Evolutionary conservation across 2,113 vertebrate genomes (phyloP).

Genomic region (Riparia riparia): DNA sequence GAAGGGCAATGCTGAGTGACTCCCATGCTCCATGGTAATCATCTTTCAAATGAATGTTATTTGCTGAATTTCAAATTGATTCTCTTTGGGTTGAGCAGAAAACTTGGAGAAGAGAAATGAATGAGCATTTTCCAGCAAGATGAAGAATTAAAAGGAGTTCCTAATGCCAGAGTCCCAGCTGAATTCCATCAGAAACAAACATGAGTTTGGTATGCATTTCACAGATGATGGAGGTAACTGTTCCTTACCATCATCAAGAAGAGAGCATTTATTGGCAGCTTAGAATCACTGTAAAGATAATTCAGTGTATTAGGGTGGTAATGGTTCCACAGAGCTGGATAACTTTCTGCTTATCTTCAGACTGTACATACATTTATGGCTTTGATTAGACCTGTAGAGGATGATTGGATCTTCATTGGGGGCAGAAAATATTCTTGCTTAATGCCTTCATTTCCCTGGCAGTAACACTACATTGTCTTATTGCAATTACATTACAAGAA

Average conservation of each 20-base stretch:
- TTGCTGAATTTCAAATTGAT: slow-evolving; percentile 37
- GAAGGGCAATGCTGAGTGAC: not conserved
- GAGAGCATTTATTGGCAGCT: not conserved
- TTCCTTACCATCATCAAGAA: slow-evolving; percentile 19
- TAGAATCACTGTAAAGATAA: not conserved
- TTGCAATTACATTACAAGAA: not conserved
- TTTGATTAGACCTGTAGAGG: not conserved
- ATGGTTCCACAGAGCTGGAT: not conserved
- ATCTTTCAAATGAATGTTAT: not conserved
- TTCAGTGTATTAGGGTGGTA: not conserved
- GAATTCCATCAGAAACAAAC: slow-evolving; percentile 28
- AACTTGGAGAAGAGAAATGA: slow-evolving; percentile 11
- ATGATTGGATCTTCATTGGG: not conserved
- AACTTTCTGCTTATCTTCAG: not conserved
- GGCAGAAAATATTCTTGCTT: not conserved
- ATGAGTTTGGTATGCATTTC: slow-evolving; percentile 27
- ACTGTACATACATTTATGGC: not conserved
- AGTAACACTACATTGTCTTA: not conserved
- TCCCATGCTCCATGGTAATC: not conserved
- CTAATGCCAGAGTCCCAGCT: not conserved
- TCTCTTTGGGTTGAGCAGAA: slow-evolving; percentile 40
- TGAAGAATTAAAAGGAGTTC: not conserved
- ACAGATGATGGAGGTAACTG: not conserved
- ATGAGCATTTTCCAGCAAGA: not conserved
- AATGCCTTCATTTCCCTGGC: not conserved